Evolutionary conservation across 1,140 invertebrate species (phyloP), one percentile per base, ranked within the genome.

Genomic region (Trachymyrmex cornetzi): DNA sequence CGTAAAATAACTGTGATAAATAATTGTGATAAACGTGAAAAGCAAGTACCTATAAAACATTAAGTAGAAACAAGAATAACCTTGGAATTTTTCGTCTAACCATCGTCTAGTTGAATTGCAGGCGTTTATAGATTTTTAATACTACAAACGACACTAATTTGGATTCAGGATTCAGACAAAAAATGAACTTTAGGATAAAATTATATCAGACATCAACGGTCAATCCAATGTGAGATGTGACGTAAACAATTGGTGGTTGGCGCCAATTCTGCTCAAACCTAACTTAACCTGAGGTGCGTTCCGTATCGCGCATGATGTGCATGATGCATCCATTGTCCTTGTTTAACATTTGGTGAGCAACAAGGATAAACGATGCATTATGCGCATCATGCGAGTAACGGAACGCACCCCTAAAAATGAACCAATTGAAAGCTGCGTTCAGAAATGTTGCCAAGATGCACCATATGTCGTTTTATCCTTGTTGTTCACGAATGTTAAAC

Each of bases 1-100:
- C 11, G 11, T 22, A 34, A 57, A 55, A 74, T 59, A 34, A 34
- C 5, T 34, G 30, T 34, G 6, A 6, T 34, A 34, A 34, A 34
- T 38, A 74, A 74, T 74, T 34, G 12, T 34, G 3, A 11, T 30
- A 30, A 72, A 71, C 16, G 16, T 16, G 5, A 16, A 57, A 14
- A 59, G 14, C 6, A 38, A 7, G 16, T 30, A 12, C 11, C n/a
- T n/a, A n/a, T n/a, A n/a, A 2, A 4, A 74, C 7, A 38, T 59
- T 38, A 55, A 55, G 14, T 1, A 16, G 12, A 75, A 38, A 59
- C 3, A 19, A 34, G 5, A 30, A n/a, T 86, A 71, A 89, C 88
- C 88, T 89, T 0, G 75, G 22, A 1, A 9, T 0, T 66, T 89
- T 89, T 27, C 71, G 75, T 4, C 88, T 77, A 2, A 89, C 88